Conservation (phyloP, 2,888 invertebrate genomes). For the Perizoma flavofasciatum region DNA sequence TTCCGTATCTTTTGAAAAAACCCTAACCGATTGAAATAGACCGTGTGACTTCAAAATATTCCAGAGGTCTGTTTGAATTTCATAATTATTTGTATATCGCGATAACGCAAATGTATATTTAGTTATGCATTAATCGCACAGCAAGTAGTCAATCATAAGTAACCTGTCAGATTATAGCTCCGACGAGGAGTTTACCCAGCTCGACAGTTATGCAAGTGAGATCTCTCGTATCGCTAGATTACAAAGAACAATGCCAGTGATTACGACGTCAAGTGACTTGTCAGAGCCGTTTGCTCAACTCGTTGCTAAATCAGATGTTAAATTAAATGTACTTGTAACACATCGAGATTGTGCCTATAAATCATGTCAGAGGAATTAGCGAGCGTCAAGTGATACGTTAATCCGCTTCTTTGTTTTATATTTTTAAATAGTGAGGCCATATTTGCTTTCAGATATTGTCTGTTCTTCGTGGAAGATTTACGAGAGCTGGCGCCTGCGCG, state of each 20-base stretch:
- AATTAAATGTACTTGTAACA: slow-evolving; percentile 68
- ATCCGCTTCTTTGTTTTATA: slow-evolving; percentile 81
- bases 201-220: slow-evolving; percentile 78
- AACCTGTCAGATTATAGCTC: slow-evolving; percentile 74
- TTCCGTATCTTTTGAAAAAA: slow-evolving; percentile 56
- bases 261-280: slow-evolving; percentile 77
- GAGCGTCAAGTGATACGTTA: slow-evolving; percentile 75
- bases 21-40: slow-evolving; percentile 44
- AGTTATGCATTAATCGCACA: slow-evolving; percentile 64
- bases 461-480: slow-evolving; percentile 77
- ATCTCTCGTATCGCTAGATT: slow-evolving; percentile 77
- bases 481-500: slow-evolving; percentile 74
- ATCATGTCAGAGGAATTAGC: slow-evolving; percentile 78
- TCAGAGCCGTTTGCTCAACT: slow-evolving; percentile 62
- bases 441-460: slow-evolving; percentile 81
- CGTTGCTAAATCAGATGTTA: slow-evolving; percentile 78
- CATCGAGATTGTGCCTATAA: slow-evolving; percentile 72
- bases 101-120: slow-evolving; percentile 65
- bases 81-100: slow-evolving; percentile 62
- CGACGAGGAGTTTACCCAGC: slow-evolving; percentile 69
- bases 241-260: slow-evolving; percentile 78
- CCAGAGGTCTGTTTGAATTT: slow-evolving; percentile 62
- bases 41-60: slow-evolving; percentile 58
- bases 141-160: slow-evolving; percentile 73
- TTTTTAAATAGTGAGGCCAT: slow-evolving; percentile 82